phyloP scores from a whole-genome alignment of 1,140 invertebrate species.

The Lepidurus apus region DNA sequence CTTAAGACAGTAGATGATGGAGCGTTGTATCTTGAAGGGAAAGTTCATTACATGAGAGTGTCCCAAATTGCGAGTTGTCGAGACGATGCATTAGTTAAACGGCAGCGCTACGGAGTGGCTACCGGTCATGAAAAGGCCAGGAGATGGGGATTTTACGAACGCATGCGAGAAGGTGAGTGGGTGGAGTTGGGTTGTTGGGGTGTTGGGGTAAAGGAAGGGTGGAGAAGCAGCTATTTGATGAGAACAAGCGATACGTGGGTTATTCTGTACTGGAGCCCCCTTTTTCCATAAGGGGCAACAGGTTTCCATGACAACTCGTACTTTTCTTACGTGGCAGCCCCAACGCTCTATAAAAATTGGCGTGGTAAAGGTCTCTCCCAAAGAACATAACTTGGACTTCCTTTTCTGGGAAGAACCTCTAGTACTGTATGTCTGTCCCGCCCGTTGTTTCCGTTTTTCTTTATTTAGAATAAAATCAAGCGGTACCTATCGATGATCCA shows the following conservation, averaged over 20 bases:
- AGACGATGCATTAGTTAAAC: background rate
- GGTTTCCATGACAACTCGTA: constrained; percentile 21
- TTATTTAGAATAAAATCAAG: too few species aligned
- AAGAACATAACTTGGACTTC: too few species aligned
- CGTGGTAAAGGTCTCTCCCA: background rate
- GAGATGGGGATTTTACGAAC: background rate
- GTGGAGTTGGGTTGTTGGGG: background rate
- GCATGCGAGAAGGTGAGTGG: background rate
- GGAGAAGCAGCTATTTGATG: background rate
- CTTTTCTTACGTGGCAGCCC: constrained; percentile 1
- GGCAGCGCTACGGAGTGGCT: background rate
- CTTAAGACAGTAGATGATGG: background rate
- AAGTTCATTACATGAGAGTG: background rate
- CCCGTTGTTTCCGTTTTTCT: too few species aligned
- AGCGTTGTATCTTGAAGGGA: background rate
- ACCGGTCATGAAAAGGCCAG: background rate
- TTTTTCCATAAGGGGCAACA: constrained; percentile 9
- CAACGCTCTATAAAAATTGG: constrained; percentile 1
- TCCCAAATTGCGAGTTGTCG: background rate
- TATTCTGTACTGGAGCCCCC: too few species aligned
- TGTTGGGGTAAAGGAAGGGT: background rate
- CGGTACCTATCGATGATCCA: too few species aligned
- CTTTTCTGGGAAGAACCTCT: too few species aligned
- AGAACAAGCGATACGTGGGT: background rate
- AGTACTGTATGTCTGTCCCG: too few species aligned